Conservation (phyloP, 2,113 vertebrate genomes). For the Phodopus roborovskii region DNA sequence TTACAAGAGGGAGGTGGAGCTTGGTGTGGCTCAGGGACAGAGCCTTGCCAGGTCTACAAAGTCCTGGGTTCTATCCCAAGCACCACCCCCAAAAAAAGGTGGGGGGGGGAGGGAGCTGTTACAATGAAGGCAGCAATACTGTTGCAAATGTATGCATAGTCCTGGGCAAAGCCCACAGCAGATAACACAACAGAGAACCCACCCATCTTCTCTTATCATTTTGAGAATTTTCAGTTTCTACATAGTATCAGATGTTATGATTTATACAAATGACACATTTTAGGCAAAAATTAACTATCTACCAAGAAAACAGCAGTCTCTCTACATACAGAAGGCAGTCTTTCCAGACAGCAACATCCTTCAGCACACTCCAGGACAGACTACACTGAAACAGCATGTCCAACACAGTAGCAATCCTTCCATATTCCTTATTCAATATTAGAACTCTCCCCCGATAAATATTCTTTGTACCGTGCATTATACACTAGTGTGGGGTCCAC, state of each 20-base stretch:
- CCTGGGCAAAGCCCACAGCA: not conserved
- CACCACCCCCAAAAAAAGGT: no score
- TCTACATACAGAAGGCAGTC: slow-evolving; percentile 74
- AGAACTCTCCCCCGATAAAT: slow-evolving; percentile 71
- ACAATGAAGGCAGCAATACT: not conserved
- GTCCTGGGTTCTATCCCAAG: not conserved
- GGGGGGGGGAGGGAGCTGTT: not conserved
- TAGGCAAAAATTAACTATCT: slow-evolving; percentile 45
- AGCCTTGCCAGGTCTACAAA: not conserved
- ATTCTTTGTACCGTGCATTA: slow-evolving; percentile 80
- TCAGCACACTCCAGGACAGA: slow-evolving; percentile 69
- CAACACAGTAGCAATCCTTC: slow-evolving; percentile 31
- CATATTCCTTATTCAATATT: slow-evolving; percentile 73
- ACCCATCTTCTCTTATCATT: not conserved
- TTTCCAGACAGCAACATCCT: slow-evolving; percentile 54
- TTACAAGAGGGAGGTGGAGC: not conserved
- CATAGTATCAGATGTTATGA: not conserved
- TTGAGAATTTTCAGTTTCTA: slow-evolving; percentile 10
- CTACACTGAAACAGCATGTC: slow-evolving; percentile 62
- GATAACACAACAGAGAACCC: not conserved
- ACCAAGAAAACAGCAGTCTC: slow-evolving; percentile 16
- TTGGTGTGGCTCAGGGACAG: not conserved
- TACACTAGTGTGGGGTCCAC: slow-evolving; percentile 20
- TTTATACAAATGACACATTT: slow-evolving; percentile 23
- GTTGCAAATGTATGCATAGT: not conserved